phyloP scores from a whole-genome alignment of 2,113 vertebrate species.

The Pleuronectes platessa region DNA sequence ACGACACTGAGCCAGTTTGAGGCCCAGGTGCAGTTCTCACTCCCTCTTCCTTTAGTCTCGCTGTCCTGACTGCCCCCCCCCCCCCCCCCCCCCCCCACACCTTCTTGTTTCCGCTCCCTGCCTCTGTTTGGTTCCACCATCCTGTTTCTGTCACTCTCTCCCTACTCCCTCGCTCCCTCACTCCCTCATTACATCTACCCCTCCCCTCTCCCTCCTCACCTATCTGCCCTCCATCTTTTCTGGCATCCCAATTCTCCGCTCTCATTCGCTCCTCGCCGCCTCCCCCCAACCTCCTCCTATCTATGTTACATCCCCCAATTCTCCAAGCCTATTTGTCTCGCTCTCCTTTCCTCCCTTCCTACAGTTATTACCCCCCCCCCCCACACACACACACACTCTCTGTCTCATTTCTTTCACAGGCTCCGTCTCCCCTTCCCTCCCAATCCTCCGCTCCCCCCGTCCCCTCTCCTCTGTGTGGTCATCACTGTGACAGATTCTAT shows the following conservation, averaged over 20 bases:
- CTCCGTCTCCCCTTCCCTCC: constrained; percentile 5
- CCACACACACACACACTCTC: too few species aligned
- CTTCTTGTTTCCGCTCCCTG: background rate
- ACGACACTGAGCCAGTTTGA: constrained; percentile 35
- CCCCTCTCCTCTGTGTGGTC: constrained; percentile 35
- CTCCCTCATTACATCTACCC: background rate
- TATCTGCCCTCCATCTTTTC: constrained; percentile 4
- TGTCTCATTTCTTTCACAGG: constrained; percentile 22
- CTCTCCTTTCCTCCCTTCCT: constrained; percentile 5
- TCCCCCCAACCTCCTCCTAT: constrained; percentile 27
- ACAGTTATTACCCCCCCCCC: constrained; percentile 27
- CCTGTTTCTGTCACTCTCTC: constrained; percentile 23
- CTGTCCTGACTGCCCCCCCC: background rate
- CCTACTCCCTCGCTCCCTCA: constrained; percentile 1
- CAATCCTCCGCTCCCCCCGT: constrained; percentile 10
- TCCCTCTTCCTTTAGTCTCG: background rate
- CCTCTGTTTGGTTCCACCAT: background rate
- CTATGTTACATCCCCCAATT: constrained; percentile 7
- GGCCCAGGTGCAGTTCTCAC: constrained; percentile 17
- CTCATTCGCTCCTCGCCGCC: constrained; percentile 32
- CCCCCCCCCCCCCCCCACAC: background rate
- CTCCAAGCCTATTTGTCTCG: constrained; percentile 18
- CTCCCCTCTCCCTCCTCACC: constrained; percentile 17
- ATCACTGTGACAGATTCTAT: constrained; percentile 57
- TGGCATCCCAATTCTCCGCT: constrained; percentile 43